Percentiles rank a stretch among this genome's conserved stretches.
Evolutionary conservation across 2,888 invertebrate genomes (phyloP).

Genomic region (Zaprionus bogoriensis): DNA sequence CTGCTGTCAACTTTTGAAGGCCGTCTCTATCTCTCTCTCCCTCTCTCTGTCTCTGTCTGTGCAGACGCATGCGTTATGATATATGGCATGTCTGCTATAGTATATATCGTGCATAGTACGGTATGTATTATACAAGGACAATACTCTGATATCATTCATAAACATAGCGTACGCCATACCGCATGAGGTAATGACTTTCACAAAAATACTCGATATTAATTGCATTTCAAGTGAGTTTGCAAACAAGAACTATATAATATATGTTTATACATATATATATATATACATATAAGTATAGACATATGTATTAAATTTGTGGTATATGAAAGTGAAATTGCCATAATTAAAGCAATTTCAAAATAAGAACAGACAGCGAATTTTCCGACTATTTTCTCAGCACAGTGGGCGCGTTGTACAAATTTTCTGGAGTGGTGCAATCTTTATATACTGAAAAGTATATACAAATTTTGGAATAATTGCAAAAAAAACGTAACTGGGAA

Average conservation of each 20-base stretch:
- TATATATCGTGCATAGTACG: no score
- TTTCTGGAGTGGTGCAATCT: neutral
- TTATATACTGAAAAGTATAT: no score
- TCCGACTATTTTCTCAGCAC: conserved; percentile 5
- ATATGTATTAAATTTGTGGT: no score
- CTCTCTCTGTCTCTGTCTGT: neutral
- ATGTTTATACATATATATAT: no score
- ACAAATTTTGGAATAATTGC: neutral
- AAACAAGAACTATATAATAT: neutral
- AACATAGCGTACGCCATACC: conserved; percentile 29
- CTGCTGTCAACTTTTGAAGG: conserved; percentile 49
- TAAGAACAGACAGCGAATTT: conserved; percentile 1
- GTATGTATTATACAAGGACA: conserved; percentile 34
- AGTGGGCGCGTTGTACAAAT: conserved; percentile 18
- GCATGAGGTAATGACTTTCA: neutral
- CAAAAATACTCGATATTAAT: conserved; percentile 22
- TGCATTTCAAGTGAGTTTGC: conserved; percentile 48
- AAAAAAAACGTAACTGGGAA: no score
- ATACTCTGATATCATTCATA: conserved; percentile 55
- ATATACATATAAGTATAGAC: no score
- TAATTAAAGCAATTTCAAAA: conserved; percentile 18
- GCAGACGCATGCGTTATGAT: conserved; percentile 12
- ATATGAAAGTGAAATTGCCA: conserved; percentile 36
- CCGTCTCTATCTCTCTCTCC: conserved; percentile 9
- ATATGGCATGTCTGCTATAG: conserved; percentile 17